Percentiles rank a stretch among this genome's conserved stretches.
These are phyloP conservation scores for Hippoglossus hippoglossus DNA, from an alignment of 2,797 vertebrate genomes.

Conservation along the genomic window DNA sequence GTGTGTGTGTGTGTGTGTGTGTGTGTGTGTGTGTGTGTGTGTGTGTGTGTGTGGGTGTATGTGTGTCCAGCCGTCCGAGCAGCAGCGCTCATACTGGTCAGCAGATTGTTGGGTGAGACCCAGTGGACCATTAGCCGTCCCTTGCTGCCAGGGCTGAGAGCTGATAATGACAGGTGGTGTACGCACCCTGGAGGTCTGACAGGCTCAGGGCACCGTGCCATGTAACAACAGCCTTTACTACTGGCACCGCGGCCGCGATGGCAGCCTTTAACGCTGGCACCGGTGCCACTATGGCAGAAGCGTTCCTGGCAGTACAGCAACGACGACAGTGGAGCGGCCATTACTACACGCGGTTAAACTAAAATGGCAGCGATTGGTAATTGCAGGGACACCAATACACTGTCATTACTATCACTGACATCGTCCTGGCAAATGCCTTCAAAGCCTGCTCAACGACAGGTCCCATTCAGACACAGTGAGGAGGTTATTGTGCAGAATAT, in stretches of 20 bases:
- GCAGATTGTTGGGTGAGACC: constrained; percentile 81
- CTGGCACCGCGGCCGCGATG: constrained; percentile 62
- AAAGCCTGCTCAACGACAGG: constrained; percentile 41
- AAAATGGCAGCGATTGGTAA: constrained; percentile 72
- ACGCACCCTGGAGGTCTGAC: constrained; percentile 77
- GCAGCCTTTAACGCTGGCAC: constrained; percentile 69
- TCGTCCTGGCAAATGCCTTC: constrained; percentile 47
- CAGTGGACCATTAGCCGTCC: constrained; percentile 76
- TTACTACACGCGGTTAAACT: constrained; percentile 67
- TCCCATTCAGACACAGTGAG: constrained; percentile 33
- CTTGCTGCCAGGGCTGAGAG: constrained; percentile 69
- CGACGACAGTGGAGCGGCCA: constrained; percentile 46
- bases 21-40: constrained; percentile 36
- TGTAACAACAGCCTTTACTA: constrained; percentile 75
- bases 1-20: constrained; percentile 19
- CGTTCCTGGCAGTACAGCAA: constrained; percentile 44
- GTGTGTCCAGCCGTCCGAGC: constrained; percentile 42
- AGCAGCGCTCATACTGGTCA: constrained; percentile 71
- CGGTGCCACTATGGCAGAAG: constrained; percentile 43
- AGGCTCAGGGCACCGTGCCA: constrained; percentile 77
- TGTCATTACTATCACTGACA: constrained; percentile 51
- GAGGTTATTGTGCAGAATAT: constrained; percentile 31
- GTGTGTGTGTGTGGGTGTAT: constrained; percentile 27
- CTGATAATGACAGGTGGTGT: constrained; percentile 82
- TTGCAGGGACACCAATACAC: constrained; percentile 42